Percentiles rank a stretch among this genome's conserved stretches.
Conservation (phyloP, 2,888 invertebrate genomes). For the Choreutis nemorana region DNA sequence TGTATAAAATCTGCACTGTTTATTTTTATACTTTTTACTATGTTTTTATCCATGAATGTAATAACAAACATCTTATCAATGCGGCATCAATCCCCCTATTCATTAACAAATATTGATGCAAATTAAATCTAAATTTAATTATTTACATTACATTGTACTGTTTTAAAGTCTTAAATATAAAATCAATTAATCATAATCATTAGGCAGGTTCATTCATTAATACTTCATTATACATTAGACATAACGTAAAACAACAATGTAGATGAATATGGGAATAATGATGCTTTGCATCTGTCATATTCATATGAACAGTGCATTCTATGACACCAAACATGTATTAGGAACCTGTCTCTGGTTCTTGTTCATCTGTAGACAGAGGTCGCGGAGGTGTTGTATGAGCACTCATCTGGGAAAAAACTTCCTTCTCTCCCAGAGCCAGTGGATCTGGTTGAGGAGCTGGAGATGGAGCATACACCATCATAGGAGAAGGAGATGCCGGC, state of each 20-base stretch:
- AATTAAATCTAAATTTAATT: no score
- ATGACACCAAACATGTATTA: conserved; percentile 38
- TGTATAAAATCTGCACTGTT: conserved; percentile 35
- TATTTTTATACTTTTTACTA: conserved; percentile 29
- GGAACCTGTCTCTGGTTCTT: conserved; percentile 48
- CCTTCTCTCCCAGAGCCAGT: conserved; percentile 52
- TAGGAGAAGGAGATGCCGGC: conserved; percentile 70
- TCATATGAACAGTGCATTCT: conserved; percentile 17
- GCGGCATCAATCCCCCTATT: conserved; percentile 28
- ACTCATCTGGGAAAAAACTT: conserved; percentile 56
- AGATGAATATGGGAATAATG: conserved; percentile 30
- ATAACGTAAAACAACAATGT: conserved; percentile 10
- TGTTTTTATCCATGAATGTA: conserved; percentile 21
- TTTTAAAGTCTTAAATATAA: conserved; percentile 19
- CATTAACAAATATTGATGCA: conserved; percentile 21
- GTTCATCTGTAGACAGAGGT: conserved; percentile 48
- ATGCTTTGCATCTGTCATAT: not conserved
- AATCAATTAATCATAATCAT: conserved; percentile 2
- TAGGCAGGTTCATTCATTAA: conserved; percentile 8
- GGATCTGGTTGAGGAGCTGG: conserved; percentile 50
- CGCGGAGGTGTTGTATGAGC: conserved; percentile 40
- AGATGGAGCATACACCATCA: conserved; percentile 56
- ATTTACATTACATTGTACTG: conserved; percentile 52
- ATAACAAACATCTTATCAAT: conserved; percentile 4
- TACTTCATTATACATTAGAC: no score